Evolutionary conservation across 2,797 vertebrate genomes (phyloP), one percentile per base, ranked within the genome.

Genomic region (Notamacropus eugenii): DNA sequence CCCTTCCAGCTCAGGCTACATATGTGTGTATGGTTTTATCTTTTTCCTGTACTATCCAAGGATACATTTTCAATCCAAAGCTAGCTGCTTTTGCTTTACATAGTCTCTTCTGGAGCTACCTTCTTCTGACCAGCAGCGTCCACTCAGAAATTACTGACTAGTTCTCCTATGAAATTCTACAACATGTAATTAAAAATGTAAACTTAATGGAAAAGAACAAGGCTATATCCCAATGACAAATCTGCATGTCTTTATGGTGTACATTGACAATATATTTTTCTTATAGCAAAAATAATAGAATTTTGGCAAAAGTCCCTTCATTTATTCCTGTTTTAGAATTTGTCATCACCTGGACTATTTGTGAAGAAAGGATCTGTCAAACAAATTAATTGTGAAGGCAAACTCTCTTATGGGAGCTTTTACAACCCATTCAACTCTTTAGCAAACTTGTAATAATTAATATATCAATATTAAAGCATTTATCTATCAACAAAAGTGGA

Each of bases 211-310:
- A 92, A 46, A 90, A 82, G 94, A 93, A 94, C 29, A 27, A 50
- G 55, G 29, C 59, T 58, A 8, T 28, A 40, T 74, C 56, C 92
- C 90, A 59, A 92, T 74, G 74, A 92, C 34, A 92, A 52, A 90
- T 93, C 29, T 58, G 8, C 0, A 0, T 92, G 56, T 92, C 46
- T 90, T 95, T 59, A 67, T 92, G 29, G n/a, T 74, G 50, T 87
- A 52, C 58, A 19, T 8, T 14, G 40, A 27, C 67, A 92, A 93
- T 28, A 19, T 90, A 93, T 50, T 94, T 58, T 96, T 91, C 46
- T 93, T 95, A 82, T 31, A 92, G 90, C 31, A 46, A 82, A 95
- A 52, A 92, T 19, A 57, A 93, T 59, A 59, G 91, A 92, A 91
- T 28, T 90, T 54, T 67, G 5, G 56, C 57, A 93, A 82, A 90